A percentile compares a stretch with the other conserved stretches of the same genome.
phyloP scores from a whole-genome alignment of 2,113 vertebrate genomes.

The Pelobates fuscus region DNA sequence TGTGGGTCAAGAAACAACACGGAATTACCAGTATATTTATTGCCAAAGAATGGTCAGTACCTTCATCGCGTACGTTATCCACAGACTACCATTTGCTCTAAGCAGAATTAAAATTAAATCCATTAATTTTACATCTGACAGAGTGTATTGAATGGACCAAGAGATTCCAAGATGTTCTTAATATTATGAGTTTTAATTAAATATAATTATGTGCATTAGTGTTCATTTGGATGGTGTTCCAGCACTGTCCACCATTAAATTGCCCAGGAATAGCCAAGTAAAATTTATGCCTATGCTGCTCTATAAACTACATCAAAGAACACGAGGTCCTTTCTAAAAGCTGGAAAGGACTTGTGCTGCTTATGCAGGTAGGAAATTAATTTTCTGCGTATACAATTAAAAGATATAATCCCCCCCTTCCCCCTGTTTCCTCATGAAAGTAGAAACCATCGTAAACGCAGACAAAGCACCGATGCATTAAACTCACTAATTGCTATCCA shows the following conservation, averaged over 20 bases:
- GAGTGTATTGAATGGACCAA: background rate
- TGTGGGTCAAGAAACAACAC: too few species aligned
- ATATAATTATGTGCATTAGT: slow-evolving; percentile 43
- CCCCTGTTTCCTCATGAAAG: slow-evolving; percentile 53
- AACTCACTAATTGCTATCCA: slow-evolving; percentile 68
- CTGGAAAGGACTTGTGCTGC: background rate
- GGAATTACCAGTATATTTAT: too few species aligned
- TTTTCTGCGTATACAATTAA: slow-evolving; percentile 40
- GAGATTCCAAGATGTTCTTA: slow-evolving; percentile 19
- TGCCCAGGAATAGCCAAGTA: background rate
- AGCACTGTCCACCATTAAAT: slow-evolving; percentile 17
- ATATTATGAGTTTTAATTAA: slow-evolving; percentile 42
- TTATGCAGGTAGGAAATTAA: background rate
- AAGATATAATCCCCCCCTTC: slow-evolving; percentile 36
- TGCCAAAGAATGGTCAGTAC: too few species aligned
- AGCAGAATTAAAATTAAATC: background rate
- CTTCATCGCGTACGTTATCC: too few species aligned
- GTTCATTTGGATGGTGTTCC: slow-evolving; percentile 31
- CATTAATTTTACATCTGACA: slow-evolving; percentile 9
- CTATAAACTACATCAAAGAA: background rate
- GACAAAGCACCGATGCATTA: slow-evolving; percentile 55
- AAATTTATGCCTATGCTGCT: slow-evolving; percentile 2
- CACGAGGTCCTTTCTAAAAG: background rate
- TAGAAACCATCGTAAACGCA: slow-evolving; percentile 50
- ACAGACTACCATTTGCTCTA: background rate